Evolutionary conservation across 2,888 invertebrate species (phyloP).

Genomic region (Ceraclea dissimilis): DNA sequence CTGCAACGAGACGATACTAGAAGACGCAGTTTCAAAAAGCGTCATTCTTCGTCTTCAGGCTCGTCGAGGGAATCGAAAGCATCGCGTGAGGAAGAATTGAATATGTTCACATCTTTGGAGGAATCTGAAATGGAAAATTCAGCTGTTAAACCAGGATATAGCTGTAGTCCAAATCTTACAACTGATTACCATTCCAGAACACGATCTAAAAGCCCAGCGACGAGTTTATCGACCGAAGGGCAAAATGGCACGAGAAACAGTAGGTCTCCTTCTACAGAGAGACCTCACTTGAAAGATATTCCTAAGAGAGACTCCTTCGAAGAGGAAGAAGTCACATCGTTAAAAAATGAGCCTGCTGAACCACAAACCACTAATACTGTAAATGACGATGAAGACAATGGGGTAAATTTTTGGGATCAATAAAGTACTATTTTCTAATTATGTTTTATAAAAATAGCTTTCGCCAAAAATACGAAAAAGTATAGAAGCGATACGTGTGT

Average conservation of each 20-base stretch:
- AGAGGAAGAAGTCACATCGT: constrained; percentile 40
- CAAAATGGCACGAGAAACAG: constrained; percentile 4
- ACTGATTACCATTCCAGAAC: constrained; percentile 10
- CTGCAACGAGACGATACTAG: constrained; percentile 54
- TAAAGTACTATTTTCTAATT: constrained; percentile 4
- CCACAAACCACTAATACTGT: background rate
- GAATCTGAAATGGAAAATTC: constrained; percentile 49
- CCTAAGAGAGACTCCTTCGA: constrained; percentile 42
- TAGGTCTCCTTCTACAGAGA: constrained; percentile 15
- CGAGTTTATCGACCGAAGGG: background rate
- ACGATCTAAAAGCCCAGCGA: constrained; percentile 9
- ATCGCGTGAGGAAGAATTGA: constrained; percentile 56
- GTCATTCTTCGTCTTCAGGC: constrained; percentile 48
- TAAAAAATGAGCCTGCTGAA: background rate
- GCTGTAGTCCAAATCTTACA: constrained; percentile 46
- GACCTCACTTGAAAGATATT: constrained; percentile 33
- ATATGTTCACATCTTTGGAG: constrained; percentile 57
- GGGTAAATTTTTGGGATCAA: constrained; percentile 29
- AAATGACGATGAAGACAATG: constrained; percentile 29
- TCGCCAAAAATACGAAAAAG: no score
- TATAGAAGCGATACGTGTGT: background rate
- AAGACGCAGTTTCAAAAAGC: constrained; percentile 53
- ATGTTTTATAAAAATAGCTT: background rate
- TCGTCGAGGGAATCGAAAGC: constrained; percentile 54
- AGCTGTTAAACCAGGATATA: constrained; percentile 30